A percentile compares a stretch with the other conserved stretches of the same genome.
phyloP scores from a whole-genome alignment of 2,888 invertebrate genomes.

The Philopedon plagiatum region DNA sequence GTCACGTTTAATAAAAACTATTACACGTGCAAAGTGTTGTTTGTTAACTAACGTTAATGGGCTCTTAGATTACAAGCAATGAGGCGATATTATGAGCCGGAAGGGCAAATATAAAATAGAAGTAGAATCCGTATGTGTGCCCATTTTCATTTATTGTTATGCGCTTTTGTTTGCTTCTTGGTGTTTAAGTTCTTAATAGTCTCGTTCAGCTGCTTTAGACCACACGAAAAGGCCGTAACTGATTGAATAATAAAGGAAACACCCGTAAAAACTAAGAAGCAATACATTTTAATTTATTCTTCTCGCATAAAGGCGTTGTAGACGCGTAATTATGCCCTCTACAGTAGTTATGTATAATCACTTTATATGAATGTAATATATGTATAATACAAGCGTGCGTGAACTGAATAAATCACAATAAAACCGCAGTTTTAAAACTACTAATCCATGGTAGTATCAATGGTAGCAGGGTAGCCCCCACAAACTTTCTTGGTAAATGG shows the following conservation, averaged over 20 bases:
- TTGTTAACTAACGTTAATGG: too few species aligned
- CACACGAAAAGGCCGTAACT: background rate
- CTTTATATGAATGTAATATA: slow-evolving; percentile 22
- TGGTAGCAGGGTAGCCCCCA: too few species aligned
- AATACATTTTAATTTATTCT: slow-evolving; percentile 24
- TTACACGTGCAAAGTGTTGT: too few species aligned
- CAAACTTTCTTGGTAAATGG: too few species aligned
- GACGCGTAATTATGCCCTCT: slow-evolving; percentile 33
- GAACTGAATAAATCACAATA: slow-evolving; percentile 20
- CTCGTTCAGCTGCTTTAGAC: background rate
- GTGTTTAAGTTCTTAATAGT: background rate
- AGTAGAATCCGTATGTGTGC: background rate
- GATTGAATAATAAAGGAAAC: slow-evolving; percentile 28
- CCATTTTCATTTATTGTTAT: background rate
- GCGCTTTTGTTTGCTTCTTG: background rate
- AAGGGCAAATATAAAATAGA: too few species aligned
- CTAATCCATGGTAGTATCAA: too few species aligned
- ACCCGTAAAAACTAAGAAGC: slow-evolving; percentile 3
- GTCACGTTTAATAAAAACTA: too few species aligned
- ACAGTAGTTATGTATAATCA: slow-evolving; percentile 27
- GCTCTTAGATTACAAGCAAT: too few species aligned
- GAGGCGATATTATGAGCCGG: too few species aligned
- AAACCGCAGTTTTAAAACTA: background rate
- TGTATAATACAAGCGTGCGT: slow-evolving; percentile 22
- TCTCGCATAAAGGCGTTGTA: slow-evolving; percentile 16